Evolutionary conservation across 2,888 invertebrate species (phyloP), one percentile per base, ranked within the genome.

Genomic region (Thymelicus acteon): DNA sequence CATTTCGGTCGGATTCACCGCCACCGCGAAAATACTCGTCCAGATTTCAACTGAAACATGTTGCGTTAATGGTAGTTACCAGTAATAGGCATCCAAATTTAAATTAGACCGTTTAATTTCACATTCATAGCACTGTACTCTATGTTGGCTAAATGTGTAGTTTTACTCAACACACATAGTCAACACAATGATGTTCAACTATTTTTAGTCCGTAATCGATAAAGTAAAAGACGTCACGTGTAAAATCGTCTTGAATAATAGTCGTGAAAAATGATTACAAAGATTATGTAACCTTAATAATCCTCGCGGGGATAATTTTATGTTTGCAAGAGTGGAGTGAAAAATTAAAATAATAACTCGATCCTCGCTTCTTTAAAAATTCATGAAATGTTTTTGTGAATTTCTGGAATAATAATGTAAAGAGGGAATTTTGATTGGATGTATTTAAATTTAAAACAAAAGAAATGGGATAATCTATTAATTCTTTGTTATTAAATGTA

Each of bases 1-100:
- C 82, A 82, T 83, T 87, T 82, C 75, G 79, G 80, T 75, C 72
- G 80, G 80, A 85, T 85, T 83, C 80, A 85, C 85, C 83, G 82
- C 80, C 77, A 76, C 79, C 78, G 72, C 78, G 76, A 75, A 81
- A 80, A 77, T 78, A 82, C 71, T 77, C 74, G 73, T 62, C 65
- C 72, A 73, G 79, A 81, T 81, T 81, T 79, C 72, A n/a, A 47
- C 68, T 24, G 68, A 57, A 68, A 68, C 68, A 62, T 68, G 69
- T 69, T 63, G 62, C 57, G 47, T 69, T 69, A 69, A 69, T 63
- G 58, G 63, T 63, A 63, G 63, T 15, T 57, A 44, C 61, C 24
- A 49, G n/a, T n/a, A 24, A 31, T 54, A 37, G 37, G 52, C 24
- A 54, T 68, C 52, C 24, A 49, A 52, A 61, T 68, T 68, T 68